Evolutionary conservation across 1,140 invertebrate genomes (phyloP).

Genomic region (Dreissena polymorpha): DNA sequence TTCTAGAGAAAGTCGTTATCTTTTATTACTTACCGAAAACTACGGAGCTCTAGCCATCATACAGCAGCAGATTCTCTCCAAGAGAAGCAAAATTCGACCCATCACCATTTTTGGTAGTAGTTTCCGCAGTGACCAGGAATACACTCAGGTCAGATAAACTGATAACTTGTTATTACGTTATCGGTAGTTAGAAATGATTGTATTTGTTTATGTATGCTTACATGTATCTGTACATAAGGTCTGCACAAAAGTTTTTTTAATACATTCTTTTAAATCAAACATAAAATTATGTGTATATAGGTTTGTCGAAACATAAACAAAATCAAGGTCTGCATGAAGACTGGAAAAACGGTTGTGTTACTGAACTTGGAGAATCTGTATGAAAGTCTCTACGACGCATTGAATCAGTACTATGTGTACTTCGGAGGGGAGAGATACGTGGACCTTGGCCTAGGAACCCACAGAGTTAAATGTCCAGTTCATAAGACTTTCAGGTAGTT

Average conservation of each 20-base stretch:
- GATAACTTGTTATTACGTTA: neutral
- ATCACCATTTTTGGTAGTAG: slow-evolving; percentile 77
- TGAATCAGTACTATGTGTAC: slow-evolving; percentile 78
- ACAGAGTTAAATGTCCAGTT: slow-evolving; percentile 76
- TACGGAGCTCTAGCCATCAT: slow-evolving; percentile 73
- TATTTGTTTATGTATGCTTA: no score
- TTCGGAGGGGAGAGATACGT: slow-evolving; percentile 75
- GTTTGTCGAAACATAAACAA: slow-evolving; percentile 78
- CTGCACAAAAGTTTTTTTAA: no score
- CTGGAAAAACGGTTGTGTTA: slow-evolving; percentile 74
- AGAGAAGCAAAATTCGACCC: slow-evolving; percentile 54
- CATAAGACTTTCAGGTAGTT: slow-evolving; percentile 73
- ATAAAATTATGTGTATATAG: slow-evolving; percentile 51
- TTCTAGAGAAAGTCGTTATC: slow-evolving; percentile 75
- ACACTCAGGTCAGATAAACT: slow-evolving; percentile 69
- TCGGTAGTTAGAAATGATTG: no score
- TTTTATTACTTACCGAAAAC: slow-evolving; percentile 75
- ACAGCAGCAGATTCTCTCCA: slow-evolving; percentile 67
- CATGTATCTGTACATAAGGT: no score
- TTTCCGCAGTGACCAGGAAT: slow-evolving; percentile 76
- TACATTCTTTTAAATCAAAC: no score
- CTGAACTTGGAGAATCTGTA: slow-evolving; percentile 77
- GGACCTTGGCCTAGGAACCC: slow-evolving; percentile 77
- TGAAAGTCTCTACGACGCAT: slow-evolving; percentile 77
- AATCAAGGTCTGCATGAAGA: slow-evolving; percentile 79